Evolutionary conservation across 1,140 invertebrate species (phyloP), one percentile per base, ranked within the genome.

Genomic region (Drosophila tani): DNA sequence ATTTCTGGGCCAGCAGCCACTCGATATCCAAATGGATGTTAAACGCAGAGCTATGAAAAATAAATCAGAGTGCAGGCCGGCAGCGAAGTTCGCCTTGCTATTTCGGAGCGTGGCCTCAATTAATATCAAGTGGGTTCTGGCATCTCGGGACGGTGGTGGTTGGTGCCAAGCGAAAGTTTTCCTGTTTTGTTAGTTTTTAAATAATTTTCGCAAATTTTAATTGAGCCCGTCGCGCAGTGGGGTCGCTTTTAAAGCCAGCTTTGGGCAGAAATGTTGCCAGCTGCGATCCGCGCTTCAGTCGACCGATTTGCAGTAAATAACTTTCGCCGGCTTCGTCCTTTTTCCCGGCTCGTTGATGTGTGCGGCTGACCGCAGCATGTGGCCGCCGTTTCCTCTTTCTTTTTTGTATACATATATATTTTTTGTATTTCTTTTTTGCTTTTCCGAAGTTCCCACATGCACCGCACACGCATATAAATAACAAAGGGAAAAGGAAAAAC

Each of bases 251-350:
- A 87, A 88, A 84, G 77, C 75, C 58, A 60, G 51, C 49, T 56
- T 41, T 57, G 38, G 40, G 40, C 50, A 24, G 46, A 77, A 81
- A 63, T 85, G 79, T 75, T 62, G 65, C 84, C 84, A 88, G 75
- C 83, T 77, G 77, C 73, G 82, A 84, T 73, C 73, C 24, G 47
- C 11, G 76, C 77, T 81, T 67, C 85, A 88, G 57, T 88, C 81
- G 67, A 78, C 65, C 85, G 85, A 88, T 81, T 87, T 90, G 81
- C 84, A 88, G 84, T 88, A 88, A 88, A 88, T 88, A 88, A 88
- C 81, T 88, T 88, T 88, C 84, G 78, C 78, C 73, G 69, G 73
- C 65, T 75, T 69, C 71, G 82, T 64, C 56, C 68, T 73, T 77
- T 62, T 67, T 67, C 43, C 62, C 49, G 50, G 67, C 51, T 82